Evolutionary conservation across 1,140 invertebrate genomes (phyloP).

Genomic region (Arctopsyche grandis): DNA sequence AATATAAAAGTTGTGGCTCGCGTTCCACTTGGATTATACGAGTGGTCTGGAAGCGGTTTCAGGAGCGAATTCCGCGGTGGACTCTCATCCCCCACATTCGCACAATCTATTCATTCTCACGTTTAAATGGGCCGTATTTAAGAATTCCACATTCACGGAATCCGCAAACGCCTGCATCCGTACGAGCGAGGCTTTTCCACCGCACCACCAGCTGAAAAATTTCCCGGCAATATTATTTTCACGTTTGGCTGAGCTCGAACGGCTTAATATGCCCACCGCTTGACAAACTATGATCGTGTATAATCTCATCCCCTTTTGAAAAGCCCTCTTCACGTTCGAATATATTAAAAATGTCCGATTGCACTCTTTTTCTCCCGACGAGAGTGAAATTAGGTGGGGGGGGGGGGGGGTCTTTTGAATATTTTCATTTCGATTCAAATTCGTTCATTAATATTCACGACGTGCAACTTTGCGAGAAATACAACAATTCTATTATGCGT

Average conservation of each 20-base stretch:
- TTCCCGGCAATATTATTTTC: slow-evolving; percentile 24
- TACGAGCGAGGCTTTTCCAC: slow-evolving; percentile 16
- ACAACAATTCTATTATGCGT: slow-evolving; percentile 9
- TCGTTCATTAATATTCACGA: slow-evolving; percentile 13
- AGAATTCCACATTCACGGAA: slow-evolving; percentile 45
- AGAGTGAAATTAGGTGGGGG: background rate
- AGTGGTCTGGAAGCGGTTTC: background rate
- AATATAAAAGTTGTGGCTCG: slow-evolving; percentile 6
- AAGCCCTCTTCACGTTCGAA: no score
- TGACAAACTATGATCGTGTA: background rate
- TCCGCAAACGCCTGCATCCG: slow-evolving; percentile 36
- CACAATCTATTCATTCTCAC: slow-evolving; percentile 48
- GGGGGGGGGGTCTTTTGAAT: background rate
- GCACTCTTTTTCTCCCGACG: no score
- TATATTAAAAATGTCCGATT: no score
- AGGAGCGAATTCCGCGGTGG: slow-evolving; percentile 18
- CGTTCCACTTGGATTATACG: slow-evolving; percentile 3
- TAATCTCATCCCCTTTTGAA: background rate
- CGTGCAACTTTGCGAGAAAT: slow-evolving; percentile 12
- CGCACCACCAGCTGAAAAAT: slow-evolving; percentile 13
- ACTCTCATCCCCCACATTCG: slow-evolving; percentile 27
- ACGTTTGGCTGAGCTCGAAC: slow-evolving; percentile 13
- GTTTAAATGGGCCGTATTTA: slow-evolving; percentile 50
- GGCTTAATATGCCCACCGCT: slow-evolving; percentile 6
- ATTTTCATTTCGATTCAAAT: background rate